phyloP scores from a whole-genome alignment of 64 coral and sea anemone species.

The Stichodactyla helianthus region DNA sequence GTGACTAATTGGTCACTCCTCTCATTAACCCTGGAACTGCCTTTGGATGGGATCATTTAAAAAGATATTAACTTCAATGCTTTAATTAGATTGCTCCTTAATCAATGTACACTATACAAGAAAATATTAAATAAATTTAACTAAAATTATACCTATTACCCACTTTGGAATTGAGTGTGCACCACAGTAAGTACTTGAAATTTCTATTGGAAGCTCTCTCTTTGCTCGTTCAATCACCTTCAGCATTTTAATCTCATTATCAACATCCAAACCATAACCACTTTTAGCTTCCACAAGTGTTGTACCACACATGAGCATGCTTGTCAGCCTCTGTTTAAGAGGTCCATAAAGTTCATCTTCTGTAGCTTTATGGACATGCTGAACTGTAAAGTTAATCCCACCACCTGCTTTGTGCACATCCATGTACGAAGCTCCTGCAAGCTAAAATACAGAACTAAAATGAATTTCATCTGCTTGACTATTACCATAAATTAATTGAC shows the following conservation, averaged over 20 bases:
- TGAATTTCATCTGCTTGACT: too few species aligned
- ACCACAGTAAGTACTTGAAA: constrained; percentile 98
- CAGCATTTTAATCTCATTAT: constrained; percentile 96
- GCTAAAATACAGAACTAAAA: constrained; percentile 22
- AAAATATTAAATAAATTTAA: neutral
- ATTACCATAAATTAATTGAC: too few species aligned
- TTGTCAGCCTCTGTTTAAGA: constrained; percentile 60
- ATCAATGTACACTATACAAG: neutral
- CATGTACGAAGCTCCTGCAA: constrained; percentile 97
- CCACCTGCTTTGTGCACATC: constrained; percentile 92
- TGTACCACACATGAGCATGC: constrained; percentile 81
- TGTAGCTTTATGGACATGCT: constrained; percentile 68
- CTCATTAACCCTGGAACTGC: too few species aligned
- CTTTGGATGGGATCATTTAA: too few species aligned
- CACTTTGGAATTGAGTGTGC: constrained; percentile 93
- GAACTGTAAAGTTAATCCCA: constrained; percentile 89
- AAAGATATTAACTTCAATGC: too few species aligned
- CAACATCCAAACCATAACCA: constrained; percentile 89
- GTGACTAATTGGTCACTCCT: too few species aligned
- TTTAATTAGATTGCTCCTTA: too few species aligned
- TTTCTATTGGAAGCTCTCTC: constrained; percentile 76
- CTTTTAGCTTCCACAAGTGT: constrained; percentile 96
- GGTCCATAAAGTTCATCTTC: constrained; percentile 79
- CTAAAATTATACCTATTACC: neutral
- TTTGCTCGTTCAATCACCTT: constrained; percentile 85